These are phyloP conservation scores for Rhizomys pruinosus DNA, from an alignment of 2,113 vertebrate species.

Conservation along the genomic window DNA sequence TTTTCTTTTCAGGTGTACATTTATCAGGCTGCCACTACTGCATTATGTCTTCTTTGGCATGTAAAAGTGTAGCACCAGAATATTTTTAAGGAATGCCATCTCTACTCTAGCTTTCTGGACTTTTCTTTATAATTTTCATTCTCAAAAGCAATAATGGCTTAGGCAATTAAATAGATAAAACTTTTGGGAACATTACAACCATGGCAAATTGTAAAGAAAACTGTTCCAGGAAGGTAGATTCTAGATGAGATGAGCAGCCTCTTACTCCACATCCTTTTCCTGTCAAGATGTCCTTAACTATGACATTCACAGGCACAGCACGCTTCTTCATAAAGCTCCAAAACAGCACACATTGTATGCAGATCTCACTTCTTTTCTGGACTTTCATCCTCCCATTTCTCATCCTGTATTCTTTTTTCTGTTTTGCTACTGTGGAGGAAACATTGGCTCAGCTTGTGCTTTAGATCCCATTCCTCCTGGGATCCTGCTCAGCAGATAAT, in stretches of 20 bases:
- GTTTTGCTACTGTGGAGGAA: neutral
- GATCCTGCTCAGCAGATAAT: neutral
- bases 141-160: neutral
- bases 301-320: neutral
- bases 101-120: conserved; percentile 21
- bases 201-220: neutral
- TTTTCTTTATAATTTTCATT: conserved; percentile 48
- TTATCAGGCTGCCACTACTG: too few relatives aligned
- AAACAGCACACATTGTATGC: neutral
- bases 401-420: neutral
- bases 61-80: too few relatives aligned
- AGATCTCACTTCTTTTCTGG: neutral
- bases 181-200: neutral
- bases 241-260: too few relatives aligned
- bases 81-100: conserved; percentile 43
- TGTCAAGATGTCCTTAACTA: neutral
- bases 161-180: neutral
- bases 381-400: neutral
- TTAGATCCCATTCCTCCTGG: neutral
- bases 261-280: neutral
- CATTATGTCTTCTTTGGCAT: too few relatives aligned
- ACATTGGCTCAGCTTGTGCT: neutral
- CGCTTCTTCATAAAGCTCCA: neutral
- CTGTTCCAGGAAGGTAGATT: neutral
- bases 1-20: too few relatives aligned